phyloP scores from a whole-genome alignment of 1,140 invertebrate genomes.

The Meloidogyne floridensis region DNA sequence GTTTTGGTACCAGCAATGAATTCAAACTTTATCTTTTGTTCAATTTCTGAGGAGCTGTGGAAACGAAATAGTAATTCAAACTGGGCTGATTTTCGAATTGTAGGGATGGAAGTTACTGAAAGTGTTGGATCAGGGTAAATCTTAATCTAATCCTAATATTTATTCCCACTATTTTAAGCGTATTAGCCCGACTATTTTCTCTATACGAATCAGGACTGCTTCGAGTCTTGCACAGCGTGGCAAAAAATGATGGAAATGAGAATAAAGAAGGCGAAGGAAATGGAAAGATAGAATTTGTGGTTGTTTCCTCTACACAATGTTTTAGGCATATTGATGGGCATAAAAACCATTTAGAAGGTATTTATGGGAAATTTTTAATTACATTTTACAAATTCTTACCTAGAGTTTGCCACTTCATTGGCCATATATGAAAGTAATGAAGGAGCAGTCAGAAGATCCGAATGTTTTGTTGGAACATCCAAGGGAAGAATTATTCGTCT shows the following conservation, averaged over 20 bases:
- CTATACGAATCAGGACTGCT: background rate
- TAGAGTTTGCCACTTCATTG: background rate
- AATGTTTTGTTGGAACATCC: slow-evolving; percentile 2
- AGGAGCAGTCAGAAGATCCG: background rate
- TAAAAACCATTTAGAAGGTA: background rate
- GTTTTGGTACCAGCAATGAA: background rate
- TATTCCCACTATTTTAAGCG: background rate
- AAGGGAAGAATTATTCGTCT: background rate
- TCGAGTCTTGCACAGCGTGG: background rate
- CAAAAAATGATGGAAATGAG: background rate
- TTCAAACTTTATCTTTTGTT: background rate
- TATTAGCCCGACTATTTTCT: background rate
- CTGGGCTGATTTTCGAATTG: background rate
- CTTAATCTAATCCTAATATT: background rate
- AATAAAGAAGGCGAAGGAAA: background rate
- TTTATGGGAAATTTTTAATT: background rate
- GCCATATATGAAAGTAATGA: background rate
- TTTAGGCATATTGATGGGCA: background rate
- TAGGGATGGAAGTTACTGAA: background rate
- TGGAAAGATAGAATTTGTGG: background rate
- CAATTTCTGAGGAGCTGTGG: background rate
- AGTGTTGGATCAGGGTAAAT: background rate
- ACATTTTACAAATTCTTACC: too few species aligned
- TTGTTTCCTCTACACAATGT: background rate
- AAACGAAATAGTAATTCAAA: background rate